These are phyloP conservation scores for Orthosia incerta DNA, from an alignment of 2,888 invertebrate species.

Conservation along the genomic window DNA sequence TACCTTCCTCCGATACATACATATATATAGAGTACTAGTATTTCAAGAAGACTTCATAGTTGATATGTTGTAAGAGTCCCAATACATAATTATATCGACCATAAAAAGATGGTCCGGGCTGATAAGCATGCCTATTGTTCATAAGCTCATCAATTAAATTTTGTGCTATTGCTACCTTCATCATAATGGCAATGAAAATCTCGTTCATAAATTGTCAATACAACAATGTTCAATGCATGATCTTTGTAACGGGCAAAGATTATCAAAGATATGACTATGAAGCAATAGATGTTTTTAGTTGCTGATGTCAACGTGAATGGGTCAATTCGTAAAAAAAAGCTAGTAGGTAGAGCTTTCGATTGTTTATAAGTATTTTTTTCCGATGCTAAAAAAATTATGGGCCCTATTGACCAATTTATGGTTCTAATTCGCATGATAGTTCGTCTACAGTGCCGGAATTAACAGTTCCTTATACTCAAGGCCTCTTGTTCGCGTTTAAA, in stretches of 20 bases:
- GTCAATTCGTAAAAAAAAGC: background rate
- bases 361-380: background rate
- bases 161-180: background rate
- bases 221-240: background rate
- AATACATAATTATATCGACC: background rate
- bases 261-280: slow-evolving; percentile 8
- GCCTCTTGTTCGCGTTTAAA: slow-evolving; percentile 20
- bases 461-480: slow-evolving; percentile 13
- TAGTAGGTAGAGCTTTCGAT: background rate
- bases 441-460: background rate
- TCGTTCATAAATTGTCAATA: background rate
- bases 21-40: background rate
- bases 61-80: background rate
- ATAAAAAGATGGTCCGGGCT: too few species aligned
- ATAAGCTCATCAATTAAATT: background rate
- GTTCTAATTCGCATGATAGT: background rate
- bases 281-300: background rate
- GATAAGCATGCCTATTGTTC: background rate
- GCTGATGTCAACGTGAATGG: background rate
- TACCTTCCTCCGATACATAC: too few species aligned
- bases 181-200: background rate
- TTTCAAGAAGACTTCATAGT: background rate
- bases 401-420: background rate
- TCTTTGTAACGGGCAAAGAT: slow-evolving; percentile 4
- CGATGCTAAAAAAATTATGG: background rate